Base-by-base conservation (phyloP, 2,113 vertebrate species). In the Trematomus loennbergii region DNA sequence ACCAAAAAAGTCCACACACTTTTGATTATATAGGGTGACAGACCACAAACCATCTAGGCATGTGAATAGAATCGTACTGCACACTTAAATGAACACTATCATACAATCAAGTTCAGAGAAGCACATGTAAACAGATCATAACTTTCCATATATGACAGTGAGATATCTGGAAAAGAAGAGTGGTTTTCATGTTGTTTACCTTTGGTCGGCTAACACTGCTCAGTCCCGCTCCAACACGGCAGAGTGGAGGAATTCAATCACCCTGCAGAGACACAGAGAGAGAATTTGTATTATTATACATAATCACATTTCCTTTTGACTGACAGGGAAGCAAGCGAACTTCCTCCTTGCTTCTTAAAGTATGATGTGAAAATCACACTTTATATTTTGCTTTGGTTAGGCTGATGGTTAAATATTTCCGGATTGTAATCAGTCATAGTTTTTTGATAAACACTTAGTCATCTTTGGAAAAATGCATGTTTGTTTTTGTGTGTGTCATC, bases 181-280 rank as follows among this genome's bases (percentile, higher is more conserved):
- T 0, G 50, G 2, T 12, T 25, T 46, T 49, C 18, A 29, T n/a
- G 72, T 4, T 9, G 62, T 3, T 86, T 91, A 90, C 90, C 91
- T 92, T 89, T 87, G 86, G 84, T 79, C 54, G 79, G 78, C 66
- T 57, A 12, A 82, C 70, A 4, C 75, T 29, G 78, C 68, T 87
- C 77, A 85, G 81, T 72, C 54, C 82, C 71, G 82, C 72, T 85
- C 64, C 69, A 53, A 43, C 68, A 20, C 77, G 17, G 74, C 73
- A 20, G 48, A 63, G 53, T 1, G 15, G 75, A 79, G 17, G 40
- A 45, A 60, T 75, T 72, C 72, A 78, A 33, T 84, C 87, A 40
- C 58, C 80, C 88, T 92, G 86, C 65, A 78, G 73, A 82, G 20
- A 81, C 74, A 59, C 0, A 85, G 58, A 59, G 10, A 76, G 15